phyloP scores from a whole-genome alignment of 2,113 vertebrate genomes.

The Microtus montanus region DNA sequence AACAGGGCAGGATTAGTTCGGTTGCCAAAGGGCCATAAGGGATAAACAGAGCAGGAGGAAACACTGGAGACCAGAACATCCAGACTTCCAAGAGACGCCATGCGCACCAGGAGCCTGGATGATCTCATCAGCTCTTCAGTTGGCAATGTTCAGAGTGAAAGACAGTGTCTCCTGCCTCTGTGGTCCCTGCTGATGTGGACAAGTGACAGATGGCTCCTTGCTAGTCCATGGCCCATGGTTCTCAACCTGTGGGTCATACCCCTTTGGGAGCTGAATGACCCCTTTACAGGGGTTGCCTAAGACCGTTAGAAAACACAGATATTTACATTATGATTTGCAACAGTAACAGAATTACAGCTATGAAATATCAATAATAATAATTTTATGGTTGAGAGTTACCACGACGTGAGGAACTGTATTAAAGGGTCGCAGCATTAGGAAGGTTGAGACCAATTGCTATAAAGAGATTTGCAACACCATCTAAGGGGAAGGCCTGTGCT shows the following conservation, averaged over 20 bases:
- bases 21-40: neutral
- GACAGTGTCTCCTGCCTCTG: neutral
- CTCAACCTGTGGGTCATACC: neutral
- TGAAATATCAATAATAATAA: neutral
- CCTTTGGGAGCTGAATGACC: neutral
- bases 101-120: neutral
- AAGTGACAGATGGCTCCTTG: too few species aligned
- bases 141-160: constrained; percentile 21
- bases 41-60: neutral
- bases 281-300: neutral
- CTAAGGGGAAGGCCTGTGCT: neutral
- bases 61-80: neutral
- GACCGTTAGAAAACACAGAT: neutral
- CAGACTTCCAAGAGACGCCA: neutral
- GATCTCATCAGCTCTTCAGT: neutral
- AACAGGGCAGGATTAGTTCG: neutral
- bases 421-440: neutral
- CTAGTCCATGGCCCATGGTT: neutral
- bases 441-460: neutral
- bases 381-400: neutral
- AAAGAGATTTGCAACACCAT: neutral
- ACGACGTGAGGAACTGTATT: neutral
- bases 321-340: neutral
- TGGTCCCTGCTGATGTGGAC: neutral
- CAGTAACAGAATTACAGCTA: neutral